A percentile compares a stretch with the other conserved stretches of the same genome.
These are phyloP conservation scores for Dicaeum eximium DNA, from an alignment of 2,113 vertebrate genomes.

Conservation along the genomic window DNA sequence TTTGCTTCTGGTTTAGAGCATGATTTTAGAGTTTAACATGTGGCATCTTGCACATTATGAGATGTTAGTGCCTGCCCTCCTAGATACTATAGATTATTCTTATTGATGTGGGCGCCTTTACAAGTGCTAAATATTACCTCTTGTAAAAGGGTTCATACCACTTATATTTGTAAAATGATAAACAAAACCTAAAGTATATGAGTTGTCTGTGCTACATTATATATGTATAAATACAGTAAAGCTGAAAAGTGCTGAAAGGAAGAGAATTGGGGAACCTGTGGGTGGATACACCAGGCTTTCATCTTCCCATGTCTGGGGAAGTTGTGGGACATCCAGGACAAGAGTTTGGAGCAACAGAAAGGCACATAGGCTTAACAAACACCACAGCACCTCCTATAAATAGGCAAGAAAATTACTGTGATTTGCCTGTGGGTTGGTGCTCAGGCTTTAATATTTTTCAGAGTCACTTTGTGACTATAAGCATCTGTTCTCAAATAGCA, in stretches of 20 bases:
- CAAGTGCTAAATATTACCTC: not conserved
- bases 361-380: not conserved
- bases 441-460: not conserved
- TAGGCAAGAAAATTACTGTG: conserved; percentile 15
- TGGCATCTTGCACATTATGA: not conserved
- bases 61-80: not conserved
- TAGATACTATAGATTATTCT: not conserved
- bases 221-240: not conserved
- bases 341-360: not conserved
- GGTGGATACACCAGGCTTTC: not conserved
- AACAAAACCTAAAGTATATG: not conserved
- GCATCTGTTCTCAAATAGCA: not conserved
- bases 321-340: not conserved
- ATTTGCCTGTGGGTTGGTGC: not conserved
- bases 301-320: not conserved
- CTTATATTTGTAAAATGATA: not conserved
- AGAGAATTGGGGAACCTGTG: not conserved
- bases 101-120: not conserved
- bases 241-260: not conserved
- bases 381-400: not conserved
- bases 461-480: not conserved
- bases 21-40: not conserved
- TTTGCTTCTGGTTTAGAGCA: not conserved
- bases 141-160: not conserved
- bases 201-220: rapidly evolving